A percentile compares a stretch with the other conserved stretches of the same genome.
phyloP scores from a whole-genome alignment of 2,888 invertebrate genomes.

The Xylocampa areola region DNA sequence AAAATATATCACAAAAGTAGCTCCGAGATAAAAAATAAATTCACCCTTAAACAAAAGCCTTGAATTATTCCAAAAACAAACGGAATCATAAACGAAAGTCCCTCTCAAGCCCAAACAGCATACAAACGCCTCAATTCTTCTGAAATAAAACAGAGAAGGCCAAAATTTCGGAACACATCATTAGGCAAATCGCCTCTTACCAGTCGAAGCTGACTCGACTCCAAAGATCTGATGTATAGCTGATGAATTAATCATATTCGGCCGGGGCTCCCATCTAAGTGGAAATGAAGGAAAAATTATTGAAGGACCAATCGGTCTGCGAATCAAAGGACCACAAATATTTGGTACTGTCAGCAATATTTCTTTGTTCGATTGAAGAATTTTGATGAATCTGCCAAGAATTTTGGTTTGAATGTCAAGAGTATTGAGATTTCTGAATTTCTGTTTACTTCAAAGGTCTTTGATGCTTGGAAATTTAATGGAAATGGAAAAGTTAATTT shows the following conservation, averaged over 20 bases:
- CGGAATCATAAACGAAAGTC: slow-evolving; percentile 7
- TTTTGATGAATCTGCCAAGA: slow-evolving; percentile 15
- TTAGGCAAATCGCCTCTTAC: slow-evolving; percentile 52
- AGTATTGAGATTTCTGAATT: not conserved
- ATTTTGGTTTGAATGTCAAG: slow-evolving; percentile 11
- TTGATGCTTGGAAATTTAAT: no score
- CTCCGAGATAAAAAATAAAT: not conserved
- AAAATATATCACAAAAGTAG: not conserved
- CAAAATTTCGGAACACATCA: slow-evolving; percentile 21
- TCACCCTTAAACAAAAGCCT: not conserved
- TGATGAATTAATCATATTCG: slow-evolving; percentile 62
- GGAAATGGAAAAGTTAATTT: no score
- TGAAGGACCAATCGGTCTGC: slow-evolving; percentile 25
- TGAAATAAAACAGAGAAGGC: slow-evolving; percentile 23
- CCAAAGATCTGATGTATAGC: slow-evolving; percentile 41
- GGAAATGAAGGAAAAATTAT: slow-evolving; percentile 53
- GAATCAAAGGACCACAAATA: slow-evolving; percentile 18
- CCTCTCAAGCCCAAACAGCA: slow-evolving; percentile 33
- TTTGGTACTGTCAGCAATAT: slow-evolving; percentile 21
- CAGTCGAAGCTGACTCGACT: slow-evolving; percentile 49
- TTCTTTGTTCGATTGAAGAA: slow-evolving; percentile 35
- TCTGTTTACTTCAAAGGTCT: no score
- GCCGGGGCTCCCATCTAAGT: slow-evolving; percentile 45
- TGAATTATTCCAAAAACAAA: slow-evolving; percentile 6
- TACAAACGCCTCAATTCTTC: slow-evolving; percentile 43